Conservation (phyloP, 1,140 invertebrate species). For the Papilio aristodemus region DNA sequence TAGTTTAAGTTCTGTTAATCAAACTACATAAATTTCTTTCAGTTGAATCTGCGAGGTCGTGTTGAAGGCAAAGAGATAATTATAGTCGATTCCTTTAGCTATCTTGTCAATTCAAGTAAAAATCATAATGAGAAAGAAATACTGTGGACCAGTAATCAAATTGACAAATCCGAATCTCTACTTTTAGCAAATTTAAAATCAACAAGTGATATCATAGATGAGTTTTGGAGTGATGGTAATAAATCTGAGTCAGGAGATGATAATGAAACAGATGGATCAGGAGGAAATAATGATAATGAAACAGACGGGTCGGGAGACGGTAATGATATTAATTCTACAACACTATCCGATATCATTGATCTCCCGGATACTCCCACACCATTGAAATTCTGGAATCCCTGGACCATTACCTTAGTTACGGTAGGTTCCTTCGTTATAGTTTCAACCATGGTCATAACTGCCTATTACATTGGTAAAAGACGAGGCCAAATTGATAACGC, state of each 20-base stretch:
- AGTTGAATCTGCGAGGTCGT: not conserved
- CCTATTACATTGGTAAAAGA: slow-evolving; percentile 48
- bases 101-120: not conserved
- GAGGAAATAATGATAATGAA: not conserved
- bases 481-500: slow-evolving; percentile 27
- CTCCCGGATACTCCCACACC: slow-evolving; percentile 1
- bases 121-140: not conserved
- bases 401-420: slow-evolving; percentile 45
- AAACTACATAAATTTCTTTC: not conserved
- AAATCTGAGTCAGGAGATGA: not conserved
- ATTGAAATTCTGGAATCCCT: slow-evolving; percentile 45
- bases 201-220: slow-evolving; percentile 5
- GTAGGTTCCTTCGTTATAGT: slow-evolving; percentile 37
- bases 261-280: slow-evolving; percentile 2
- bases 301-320: slow-evolving; percentile 4
- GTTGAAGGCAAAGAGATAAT: not conserved
- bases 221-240: not conserved
- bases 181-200: slow-evolving; percentile 8
- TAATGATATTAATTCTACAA: slow-evolving; percentile 1
- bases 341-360: not conserved
- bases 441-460: slow-evolving; percentile 36
- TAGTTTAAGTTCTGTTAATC: not conserved
- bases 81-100: slow-evolving; percentile 9
- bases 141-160: slow-evolving; percentile 3
- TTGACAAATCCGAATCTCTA: slow-evolving; percentile 24